phyloP scores from a whole-genome alignment of 1,140 invertebrate genomes.

The Penaeus japonicus region DNA sequence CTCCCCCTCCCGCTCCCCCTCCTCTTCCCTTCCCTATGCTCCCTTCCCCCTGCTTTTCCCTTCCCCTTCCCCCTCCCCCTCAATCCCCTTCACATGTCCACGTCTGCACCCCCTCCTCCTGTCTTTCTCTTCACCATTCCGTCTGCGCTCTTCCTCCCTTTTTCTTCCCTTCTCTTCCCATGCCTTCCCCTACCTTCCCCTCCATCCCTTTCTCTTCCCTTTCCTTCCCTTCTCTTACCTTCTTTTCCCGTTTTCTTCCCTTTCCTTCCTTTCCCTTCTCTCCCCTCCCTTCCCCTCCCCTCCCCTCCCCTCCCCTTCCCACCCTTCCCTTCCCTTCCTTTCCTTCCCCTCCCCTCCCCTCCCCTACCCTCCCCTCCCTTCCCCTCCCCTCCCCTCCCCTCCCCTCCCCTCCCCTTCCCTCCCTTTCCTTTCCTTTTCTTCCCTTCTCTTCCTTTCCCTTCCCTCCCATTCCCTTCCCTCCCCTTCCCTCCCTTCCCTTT shows the following conservation, averaged over 20 bases:
- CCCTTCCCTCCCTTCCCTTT: not conserved
- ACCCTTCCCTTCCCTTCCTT: not conserved
- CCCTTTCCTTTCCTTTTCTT: not conserved
- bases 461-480: not conserved
- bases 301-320: not conserved
- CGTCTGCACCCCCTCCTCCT: not conserved
- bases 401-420: no score
- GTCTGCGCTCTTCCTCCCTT: not conserved
- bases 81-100: no score
- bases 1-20: no score
- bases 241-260: not conserved
- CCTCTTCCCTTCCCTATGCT: not conserved
- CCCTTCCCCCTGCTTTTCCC: not conserved
- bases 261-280: no score
- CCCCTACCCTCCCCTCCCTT: not conserved
- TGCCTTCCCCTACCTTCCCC: not conserved
- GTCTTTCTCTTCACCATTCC: not conserved
- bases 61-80: not conserved
- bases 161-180: not conserved
- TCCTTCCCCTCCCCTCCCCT: not conserved
- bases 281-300: no score
- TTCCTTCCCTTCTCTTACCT: no score
- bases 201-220: not conserved
- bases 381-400: not conserved
- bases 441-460: not conserved